Conservation (phyloP, 1,140 invertebrate genomes). For the Bilobella aurantiaca region DNA sequence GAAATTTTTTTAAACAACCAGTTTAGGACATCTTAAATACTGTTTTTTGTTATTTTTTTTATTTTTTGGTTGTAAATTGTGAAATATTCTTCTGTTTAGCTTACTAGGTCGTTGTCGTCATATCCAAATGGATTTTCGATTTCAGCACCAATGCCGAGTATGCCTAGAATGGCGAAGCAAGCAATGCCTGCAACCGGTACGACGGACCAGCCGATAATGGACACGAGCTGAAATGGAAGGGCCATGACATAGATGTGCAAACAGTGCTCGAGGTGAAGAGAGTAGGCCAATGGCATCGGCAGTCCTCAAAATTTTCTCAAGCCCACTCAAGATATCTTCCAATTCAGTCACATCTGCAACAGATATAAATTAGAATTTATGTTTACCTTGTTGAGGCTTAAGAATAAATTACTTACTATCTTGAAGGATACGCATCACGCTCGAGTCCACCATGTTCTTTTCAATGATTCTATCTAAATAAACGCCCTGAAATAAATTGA, state of each 20-base stretch:
- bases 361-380: no score
- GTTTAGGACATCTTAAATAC: no score
- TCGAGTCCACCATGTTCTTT: constrained; percentile 1
- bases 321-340: constrained; percentile 15
- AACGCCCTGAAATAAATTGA: not conserved
- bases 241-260: constrained; percentile 13
- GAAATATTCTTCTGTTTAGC: not conserved
- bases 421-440: not conserved
- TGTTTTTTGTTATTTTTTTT: no score
- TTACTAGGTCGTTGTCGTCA: constrained; percentile 23
- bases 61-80: not conserved
- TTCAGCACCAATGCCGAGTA: constrained; percentile 19
- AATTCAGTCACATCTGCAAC: constrained; percentile 11
- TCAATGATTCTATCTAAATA: not conserved
- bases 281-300: constrained; percentile 20
- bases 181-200: constrained; percentile 13
- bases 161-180: constrained; percentile 18
- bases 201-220: not conserved
- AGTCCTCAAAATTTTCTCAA: constrained; percentile 21
- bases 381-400: no score
- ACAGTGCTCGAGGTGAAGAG: constrained; percentile 19
- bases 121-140: constrained; percentile 26
- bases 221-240: constrained; percentile 18
- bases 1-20: not conserved
- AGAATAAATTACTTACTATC: not conserved